Evolutionary conservation across 2,888 invertebrate genomes (phyloP), one percentile per base, ranked within the genome.

Genomic region (Ditula angustiorana): DNA sequence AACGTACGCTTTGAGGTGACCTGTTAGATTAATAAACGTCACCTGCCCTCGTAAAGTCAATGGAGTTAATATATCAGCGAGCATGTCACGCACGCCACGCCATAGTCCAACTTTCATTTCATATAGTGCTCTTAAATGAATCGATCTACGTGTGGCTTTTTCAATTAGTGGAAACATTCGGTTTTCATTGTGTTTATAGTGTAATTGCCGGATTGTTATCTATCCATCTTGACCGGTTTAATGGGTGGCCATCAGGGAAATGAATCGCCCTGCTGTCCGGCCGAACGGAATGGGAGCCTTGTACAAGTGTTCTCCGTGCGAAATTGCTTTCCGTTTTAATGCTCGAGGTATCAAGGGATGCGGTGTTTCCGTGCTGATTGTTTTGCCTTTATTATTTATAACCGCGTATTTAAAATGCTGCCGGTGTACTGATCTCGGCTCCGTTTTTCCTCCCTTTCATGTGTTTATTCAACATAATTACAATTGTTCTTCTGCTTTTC

Each of bases 151-250:
- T 81, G 84, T 79, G 85, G 87, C 86, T 85, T 89, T 90, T 91
- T 92, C 90, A 92, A 92, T 92, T 92, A 91, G 87, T 87, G 85
- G 87, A 87, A 87, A 87, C 87, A 88, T 88, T 90, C 87, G 87
- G 88, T 89, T 88, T 90, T 90, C 87, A 82, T 87, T 88, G 87
- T 84, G 87, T 87, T 91, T 86, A 90, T 89, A 87, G 89, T 87
- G 87, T 90, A 90, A 91, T 90, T 90, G 91, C 80, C 74, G 86
- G 87, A 89, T 87, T 85, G 89, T 90, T 91, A 90, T 90, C 90
- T 82, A 87, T 89, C 85, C 85, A 90, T 91, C 91, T 91, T 90
- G 90, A 85, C 86, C 86, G 81, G 78, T 87, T 86, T 90, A 91
- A 91, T 91, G 89, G 87, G 79, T 79, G 80, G 83, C 88, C 90